These are phyloP conservation scores for Labia minor DNA, from an alignment of 2,888 invertebrate genomes.

Conservation along the genomic window DNA sequence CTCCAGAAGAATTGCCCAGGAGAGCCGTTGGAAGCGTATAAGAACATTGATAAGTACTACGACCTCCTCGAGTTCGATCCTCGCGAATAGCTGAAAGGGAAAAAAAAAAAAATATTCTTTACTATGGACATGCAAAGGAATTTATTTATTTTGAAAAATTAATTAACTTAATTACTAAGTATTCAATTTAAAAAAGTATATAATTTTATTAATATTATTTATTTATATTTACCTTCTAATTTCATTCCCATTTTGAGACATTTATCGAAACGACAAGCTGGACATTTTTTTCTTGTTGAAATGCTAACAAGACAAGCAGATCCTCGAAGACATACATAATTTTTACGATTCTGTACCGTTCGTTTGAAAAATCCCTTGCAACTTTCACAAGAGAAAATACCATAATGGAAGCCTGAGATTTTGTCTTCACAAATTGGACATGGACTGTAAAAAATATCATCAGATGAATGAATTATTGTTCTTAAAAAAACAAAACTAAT, in stretches of 20 bases:
- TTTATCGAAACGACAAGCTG: constrained; percentile 92
- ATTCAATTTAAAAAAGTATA: not conserved
- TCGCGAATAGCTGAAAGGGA: constrained; percentile 82
- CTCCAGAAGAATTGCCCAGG: constrained; percentile 34
- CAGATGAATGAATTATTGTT: not conserved
- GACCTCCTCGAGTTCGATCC: constrained; percentile 87
- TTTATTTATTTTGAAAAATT: no score
- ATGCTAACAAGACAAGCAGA: constrained; percentile 87
- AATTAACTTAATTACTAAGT: not conserved
- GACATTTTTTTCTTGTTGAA: constrained; percentile 90
- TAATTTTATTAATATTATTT: no score
- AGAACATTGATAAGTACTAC: constrained; percentile 91
- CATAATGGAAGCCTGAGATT: constrained; percentile 95
- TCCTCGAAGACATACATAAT: constrained; percentile 85
- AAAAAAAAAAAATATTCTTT: constrained; percentile 23
- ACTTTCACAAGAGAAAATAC: constrained; percentile 94
- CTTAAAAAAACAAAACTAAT: no score
- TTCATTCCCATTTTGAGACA: constrained; percentile 95
- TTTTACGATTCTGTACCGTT: constrained; percentile 96
- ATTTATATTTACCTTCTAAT: constrained; percentile 61
- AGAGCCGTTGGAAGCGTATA: constrained; percentile 66
- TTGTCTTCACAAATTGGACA: constrained; percentile 94
- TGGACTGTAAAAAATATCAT: constrained; percentile 50
- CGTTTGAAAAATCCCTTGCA: constrained; percentile 98
- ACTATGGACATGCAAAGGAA: not conserved